A percentile compares a stretch with the other conserved stretches of the same genome.
Conservation (phyloP, 2,113 vertebrate genomes). For the Maccullochella peelii region DNA sequence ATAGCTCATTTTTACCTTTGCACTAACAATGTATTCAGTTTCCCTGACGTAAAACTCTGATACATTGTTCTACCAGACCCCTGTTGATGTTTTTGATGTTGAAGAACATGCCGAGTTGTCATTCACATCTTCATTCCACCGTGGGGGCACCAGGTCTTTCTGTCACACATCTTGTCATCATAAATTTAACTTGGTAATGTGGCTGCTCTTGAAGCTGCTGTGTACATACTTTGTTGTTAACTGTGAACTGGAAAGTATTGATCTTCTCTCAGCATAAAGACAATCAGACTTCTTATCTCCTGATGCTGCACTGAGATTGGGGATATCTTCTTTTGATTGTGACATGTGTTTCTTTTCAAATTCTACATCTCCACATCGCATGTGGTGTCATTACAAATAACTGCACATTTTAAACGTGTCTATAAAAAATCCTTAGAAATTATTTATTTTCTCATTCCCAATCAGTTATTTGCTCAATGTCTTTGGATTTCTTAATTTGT, state of each 20-base stretch:
- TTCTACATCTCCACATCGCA: constrained; percentile 13
- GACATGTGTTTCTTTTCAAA: constrained; percentile 13
- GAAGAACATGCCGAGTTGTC: neutral
- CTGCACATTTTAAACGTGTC: constrained; percentile 36
- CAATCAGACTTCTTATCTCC: constrained; percentile 35
- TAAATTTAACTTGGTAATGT: constrained; percentile 8
- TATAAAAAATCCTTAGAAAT: constrained; percentile 4
- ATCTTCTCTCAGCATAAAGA: constrained; percentile 28
- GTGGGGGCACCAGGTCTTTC: neutral
- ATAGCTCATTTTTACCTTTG: constrained; percentile 19
- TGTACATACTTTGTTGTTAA: constrained; percentile 35
- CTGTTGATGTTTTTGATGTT: neutral
- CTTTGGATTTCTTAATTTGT: constrained; percentile 24
- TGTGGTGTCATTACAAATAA: constrained; percentile 31
- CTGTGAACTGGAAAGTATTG: constrained; percentile 56
- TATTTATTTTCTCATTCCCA: constrained; percentile 57
- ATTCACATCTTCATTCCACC: neutral
- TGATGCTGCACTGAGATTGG: constrained; percentile 23
- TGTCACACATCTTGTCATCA: constrained; percentile 17
- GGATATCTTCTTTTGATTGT: constrained; percentile 7
- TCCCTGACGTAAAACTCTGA: constrained; percentile 4
- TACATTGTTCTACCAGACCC: neutral
- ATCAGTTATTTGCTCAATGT: constrained; percentile 14
- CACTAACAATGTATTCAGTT: constrained; percentile 24
- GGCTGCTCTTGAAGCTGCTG: constrained; percentile 38